Base-by-base conservation (phyloP, 2,888 invertebrate genomes). In the Meliscaeva auricollis region DNA sequence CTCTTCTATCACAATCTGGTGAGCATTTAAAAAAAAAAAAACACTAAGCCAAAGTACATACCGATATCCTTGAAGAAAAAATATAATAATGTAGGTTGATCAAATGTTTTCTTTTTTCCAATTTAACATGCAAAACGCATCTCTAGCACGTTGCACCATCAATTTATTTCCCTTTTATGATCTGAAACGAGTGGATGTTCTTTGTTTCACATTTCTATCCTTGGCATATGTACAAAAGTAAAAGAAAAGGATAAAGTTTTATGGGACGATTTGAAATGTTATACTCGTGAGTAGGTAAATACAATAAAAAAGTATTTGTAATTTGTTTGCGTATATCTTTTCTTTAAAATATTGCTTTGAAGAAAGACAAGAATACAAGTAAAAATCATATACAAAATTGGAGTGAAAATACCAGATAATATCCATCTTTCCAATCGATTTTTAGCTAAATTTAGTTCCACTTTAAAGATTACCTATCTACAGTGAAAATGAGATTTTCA, bases 71-170 rank as follows among this genome's bases (percentile, higher is more conserved):
- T 52, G 3, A 7, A 8, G 0, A 32, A 30, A 32, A n/a, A n/a
- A n/a, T n/a, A 15, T 26, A 26, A 26, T 3, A 26, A 26, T 26
- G 4, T 26, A n/a, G n/a, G n/a, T n/a, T n/a, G n/a, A 26, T 26
- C 26, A 26, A 15, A 15, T 11, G 3, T 8, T 15, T 15, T 11
- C 7, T 58, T 20, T 35, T 20, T 13, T 9, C 17, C 0, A 20
- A 58, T 38, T 58, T 35, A 20, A 3, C 20, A 58, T 58, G 35
- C 58, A 58, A 38, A 58, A 58, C 35, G 38, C 58, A 58, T 56
- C 35, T 7, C 56, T 13, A 13, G 17, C 56, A 35, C 32, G 32
- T 20, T 58, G 35, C 58, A 58, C 20, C 20, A 20, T 58, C 38
- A 38, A 20, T 20, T 58, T 20, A 35, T 58, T 58, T 13, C 8